Evolutionary conservation across 2,797 vertebrate species (phyloP).

Genomic region (Fratercula arctica): DNA sequence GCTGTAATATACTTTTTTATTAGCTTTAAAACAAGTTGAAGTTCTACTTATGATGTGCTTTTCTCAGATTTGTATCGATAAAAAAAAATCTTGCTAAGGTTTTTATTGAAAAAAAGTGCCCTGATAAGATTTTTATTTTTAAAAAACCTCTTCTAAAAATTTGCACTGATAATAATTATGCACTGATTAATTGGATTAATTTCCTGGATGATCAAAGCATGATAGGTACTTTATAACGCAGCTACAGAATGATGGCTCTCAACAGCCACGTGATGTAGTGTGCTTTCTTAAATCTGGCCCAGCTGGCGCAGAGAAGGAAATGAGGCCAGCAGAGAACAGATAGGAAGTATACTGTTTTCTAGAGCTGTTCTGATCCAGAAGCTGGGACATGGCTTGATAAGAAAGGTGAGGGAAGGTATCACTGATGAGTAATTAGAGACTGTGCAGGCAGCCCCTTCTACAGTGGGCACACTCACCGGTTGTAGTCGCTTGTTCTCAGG

Average conservation of each 20-base stretch:
- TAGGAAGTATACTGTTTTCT: not conserved
- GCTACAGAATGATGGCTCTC: not conserved
- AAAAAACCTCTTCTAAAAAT: not conserved
- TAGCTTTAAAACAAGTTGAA: not conserved
- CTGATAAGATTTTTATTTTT: not conserved
- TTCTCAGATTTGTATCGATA: not conserved
- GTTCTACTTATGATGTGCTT: not conserved
- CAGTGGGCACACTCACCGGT: fast-evolving
- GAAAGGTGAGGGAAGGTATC: not conserved
- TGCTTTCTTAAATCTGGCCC: not conserved
- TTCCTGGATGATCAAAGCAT: constrained; percentile 41
- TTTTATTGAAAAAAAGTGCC: not conserved
- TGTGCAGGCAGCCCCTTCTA: not conserved
- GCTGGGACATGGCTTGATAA: not conserved
- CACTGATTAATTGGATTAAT: constrained; percentile 29
- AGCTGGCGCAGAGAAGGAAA: not conserved
- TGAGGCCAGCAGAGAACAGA: not conserved
- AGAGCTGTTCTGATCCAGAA: not conserved
- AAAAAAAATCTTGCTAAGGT: not conserved
- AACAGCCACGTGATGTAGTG: not conserved
- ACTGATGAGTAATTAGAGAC: not conserved
- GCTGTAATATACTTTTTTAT: not conserved
- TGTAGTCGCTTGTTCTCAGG: not conserved
- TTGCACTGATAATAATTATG: constrained; percentile 8
- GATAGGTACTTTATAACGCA: constrained; percentile 15